A percentile compares a stretch with the other conserved stretches of the same genome.
Evolutionary conservation across 1,140 invertebrate species (phyloP).

Genomic region (Linepithema humile): DNA sequence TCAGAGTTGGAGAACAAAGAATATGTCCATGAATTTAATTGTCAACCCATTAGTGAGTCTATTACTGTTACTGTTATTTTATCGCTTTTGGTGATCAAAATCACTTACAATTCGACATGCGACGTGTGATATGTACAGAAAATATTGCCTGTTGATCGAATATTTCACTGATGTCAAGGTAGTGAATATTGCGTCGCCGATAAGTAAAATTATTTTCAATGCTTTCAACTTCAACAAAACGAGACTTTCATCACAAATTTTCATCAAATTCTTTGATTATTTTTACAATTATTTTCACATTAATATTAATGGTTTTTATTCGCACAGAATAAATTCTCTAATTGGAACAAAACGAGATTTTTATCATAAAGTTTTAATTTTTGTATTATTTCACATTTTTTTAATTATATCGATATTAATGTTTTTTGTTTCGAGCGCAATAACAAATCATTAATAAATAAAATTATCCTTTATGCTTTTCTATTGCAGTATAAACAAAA

Average conservation of each 20-base stretch:
- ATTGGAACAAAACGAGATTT: not conserved
- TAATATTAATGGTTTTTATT: not conserved
- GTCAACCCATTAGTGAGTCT: not conserved
- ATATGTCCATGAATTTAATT: not conserved
- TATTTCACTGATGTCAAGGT: not conserved
- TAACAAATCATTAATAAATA: too few relatives aligned
- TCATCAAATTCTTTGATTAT: not conserved
- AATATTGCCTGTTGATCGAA: not conserved
- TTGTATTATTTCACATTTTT: too few relatives aligned
- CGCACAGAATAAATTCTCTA: too few relatives aligned
- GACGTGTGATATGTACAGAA: not conserved
- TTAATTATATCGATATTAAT: too few relatives aligned
- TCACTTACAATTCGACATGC: not conserved
- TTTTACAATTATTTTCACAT: not conserved
- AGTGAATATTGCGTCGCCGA: not conserved
- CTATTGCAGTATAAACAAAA: too few relatives aligned
- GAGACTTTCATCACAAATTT: not conserved
- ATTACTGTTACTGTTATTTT: not conserved
- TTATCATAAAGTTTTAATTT: not conserved
- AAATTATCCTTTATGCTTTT: too few relatives aligned
- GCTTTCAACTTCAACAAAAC: not conserved
- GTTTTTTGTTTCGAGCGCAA: too few relatives aligned
- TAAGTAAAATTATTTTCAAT: not conserved
- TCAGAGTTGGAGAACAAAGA: too few relatives aligned
- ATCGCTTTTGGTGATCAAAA: not conserved